Evolutionary conservation across 1,140 invertebrate species (phyloP).

Genomic region (Plutomurus gul): DNA sequence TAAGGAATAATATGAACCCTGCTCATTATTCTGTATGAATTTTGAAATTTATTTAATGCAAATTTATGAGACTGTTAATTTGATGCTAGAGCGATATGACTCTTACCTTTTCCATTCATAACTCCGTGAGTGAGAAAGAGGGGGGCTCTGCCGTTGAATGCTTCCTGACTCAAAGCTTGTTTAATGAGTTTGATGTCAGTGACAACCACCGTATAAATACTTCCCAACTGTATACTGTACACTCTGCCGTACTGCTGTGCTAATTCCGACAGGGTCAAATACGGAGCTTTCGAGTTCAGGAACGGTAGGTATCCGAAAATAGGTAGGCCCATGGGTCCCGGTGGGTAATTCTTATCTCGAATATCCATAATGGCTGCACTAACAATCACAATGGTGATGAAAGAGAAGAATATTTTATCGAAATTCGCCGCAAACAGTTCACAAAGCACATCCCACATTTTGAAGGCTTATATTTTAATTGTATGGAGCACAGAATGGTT

Average conservation of each 20-base stretch:
- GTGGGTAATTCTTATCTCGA: slow-evolving; percentile 59
- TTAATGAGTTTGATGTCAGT: slow-evolving; percentile 72
- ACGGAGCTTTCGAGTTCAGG: slow-evolving; percentile 68
- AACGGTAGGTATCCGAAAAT: slow-evolving; percentile 77
- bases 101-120: slow-evolving; percentile 78
- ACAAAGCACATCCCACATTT: slow-evolving; percentile 9
- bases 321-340: slow-evolving; percentile 76
- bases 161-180: slow-evolving; percentile 71
- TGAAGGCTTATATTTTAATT: neutral
- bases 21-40: neutral
- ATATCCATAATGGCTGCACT: slow-evolving; percentile 47
- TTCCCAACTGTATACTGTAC: slow-evolving; percentile 73
- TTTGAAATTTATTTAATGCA: neutral
- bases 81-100: too few relatives aligned
- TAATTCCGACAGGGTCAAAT: slow-evolving; percentile 70
- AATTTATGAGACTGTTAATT: neutral
- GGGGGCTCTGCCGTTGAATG: slow-evolving; percentile 73
- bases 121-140: slow-evolving; percentile 82
- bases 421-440: slow-evolving; percentile 34
- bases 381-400: slow-evolving; percentile 39
- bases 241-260: slow-evolving; percentile 71
- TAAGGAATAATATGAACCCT: too few relatives aligned
- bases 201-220: slow-evolving; percentile 72
- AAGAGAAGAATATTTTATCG: slow-evolving; percentile 45
- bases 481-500: neutral